These are phyloP conservation scores for Microcebus murinus DNA, from an alignment of 2,113 vertebrate genomes.

Conservation along the genomic window DNA sequence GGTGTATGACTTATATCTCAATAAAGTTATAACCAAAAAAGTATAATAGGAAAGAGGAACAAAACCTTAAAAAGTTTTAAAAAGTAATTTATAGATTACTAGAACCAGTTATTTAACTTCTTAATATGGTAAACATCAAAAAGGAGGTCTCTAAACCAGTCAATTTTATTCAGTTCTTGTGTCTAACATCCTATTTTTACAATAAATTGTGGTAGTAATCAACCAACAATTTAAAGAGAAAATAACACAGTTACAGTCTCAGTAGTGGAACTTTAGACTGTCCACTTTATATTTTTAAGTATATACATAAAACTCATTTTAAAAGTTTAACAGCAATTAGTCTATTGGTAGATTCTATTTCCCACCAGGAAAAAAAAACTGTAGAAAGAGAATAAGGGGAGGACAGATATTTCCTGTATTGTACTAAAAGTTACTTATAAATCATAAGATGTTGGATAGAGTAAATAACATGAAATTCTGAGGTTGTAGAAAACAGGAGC, in stretches of 20 bases:
- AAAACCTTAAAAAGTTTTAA: not conserved
- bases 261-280: not conserved
- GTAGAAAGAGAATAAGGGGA: not conserved
- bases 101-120: not conserved
- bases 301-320: not conserved
- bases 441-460: not conserved
- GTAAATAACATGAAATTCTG: not conserved
- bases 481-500: not conserved
- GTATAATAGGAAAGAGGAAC: not conserved
- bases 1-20: not conserved
- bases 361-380: not conserved
- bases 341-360: not conserved
- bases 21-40: not conserved
- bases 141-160: not conserved
- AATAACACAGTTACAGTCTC: not conserved
- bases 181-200: not conserved
- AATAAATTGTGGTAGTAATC: not conserved
- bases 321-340: not conserved
- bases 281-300: not conserved
- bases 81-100: constrained; percentile 25
- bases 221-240: not conserved
- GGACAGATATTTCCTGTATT: not conserved
- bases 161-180: not conserved
- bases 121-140: not conserved
- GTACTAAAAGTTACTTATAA: not conserved